Base-by-base conservation (phyloP, 2,888 invertebrate species). In the Mesorhabditis spiculigera region DNA sequence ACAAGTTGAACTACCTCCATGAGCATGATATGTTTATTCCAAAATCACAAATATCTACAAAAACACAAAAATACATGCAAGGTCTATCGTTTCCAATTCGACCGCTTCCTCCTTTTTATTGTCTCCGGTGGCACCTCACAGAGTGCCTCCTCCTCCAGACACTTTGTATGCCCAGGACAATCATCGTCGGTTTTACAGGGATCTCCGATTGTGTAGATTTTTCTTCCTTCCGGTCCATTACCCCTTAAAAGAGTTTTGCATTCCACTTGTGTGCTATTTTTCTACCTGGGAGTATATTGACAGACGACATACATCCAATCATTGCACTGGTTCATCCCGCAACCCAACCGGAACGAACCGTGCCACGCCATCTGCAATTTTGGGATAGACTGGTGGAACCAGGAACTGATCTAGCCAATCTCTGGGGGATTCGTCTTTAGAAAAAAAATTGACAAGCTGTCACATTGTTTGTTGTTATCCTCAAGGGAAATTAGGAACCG, bases 251-350 rank as follows among this genome's bases (percentile, higher is more conserved):
- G 3, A 28, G 3, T 28, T 28, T 28, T 28, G 28, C 28, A 3
- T 10, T 50, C 8, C 1, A 50, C 3, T 50, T 50, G 58, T 28
- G 28, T 28, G 28, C 28, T 28, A 50, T 50, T 50, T 50, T 10
- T 3, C 58, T 2, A 50, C 58, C 58, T 50, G 1, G 58, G 58
- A 13, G 58, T 50, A n/a, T 50, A 50, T n/a, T 50, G 58, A 50
- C 58, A 50, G 10, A 50, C 58, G 58, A 50, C 58, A 50, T 50
- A 50, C 58, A 50, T 50, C 58, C 58, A 50, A 50, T 50, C 58
- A 50, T 50, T 50, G 58, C 58, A 50, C 58, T 50, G 58, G n/a
- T 50, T 50, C 58, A 50, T 50, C n/a, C 58, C 58, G 58, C 58
- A 50, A 50, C 58, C 58, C 58, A 50, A 50, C n/a, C 58, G 58